These are phyloP conservation scores for Nineta flava DNA, from an alignment of 2,888 invertebrate genomes.

Conservation along the genomic window DNA sequence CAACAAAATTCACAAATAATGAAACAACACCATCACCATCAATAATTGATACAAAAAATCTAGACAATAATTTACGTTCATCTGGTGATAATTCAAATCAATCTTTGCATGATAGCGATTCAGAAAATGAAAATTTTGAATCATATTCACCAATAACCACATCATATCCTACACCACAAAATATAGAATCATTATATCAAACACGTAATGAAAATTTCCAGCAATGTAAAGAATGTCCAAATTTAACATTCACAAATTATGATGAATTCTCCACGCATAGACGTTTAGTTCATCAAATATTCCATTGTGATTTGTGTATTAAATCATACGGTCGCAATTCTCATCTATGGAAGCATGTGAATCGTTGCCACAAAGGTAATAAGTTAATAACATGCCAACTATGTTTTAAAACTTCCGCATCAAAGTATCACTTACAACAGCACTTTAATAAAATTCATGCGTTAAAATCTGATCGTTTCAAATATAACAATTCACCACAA, in stretches of 20 bases:
- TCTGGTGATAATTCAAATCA: background rate
- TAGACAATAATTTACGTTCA: background rate
- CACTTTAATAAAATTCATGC: conserved; percentile 37
- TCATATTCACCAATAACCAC: background rate
- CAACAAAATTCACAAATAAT: too few species aligned
- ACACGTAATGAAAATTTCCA: background rate
- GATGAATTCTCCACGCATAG: conserved; percentile 36
- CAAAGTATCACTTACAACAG: conserved; percentile 36
- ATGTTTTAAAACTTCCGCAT: conserved; percentile 40
- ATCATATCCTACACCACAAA: background rate
- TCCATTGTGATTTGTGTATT: conserved; percentile 41
- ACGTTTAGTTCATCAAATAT: conserved; percentile 33
- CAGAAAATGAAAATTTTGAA: background rate
- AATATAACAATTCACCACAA: conserved; percentile 12
- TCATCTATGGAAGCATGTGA: conserved; percentile 44
- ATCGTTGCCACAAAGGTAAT: conserved; percentile 32
- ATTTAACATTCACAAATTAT: conserved; percentile 26
- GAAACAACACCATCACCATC: too few species aligned
- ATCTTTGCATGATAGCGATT: background rate
- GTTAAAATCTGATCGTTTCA: conserved; percentile 22
- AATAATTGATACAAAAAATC: too few species aligned
- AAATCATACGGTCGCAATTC: conserved; percentile 43
- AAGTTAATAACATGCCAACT: conserved; percentile 40
- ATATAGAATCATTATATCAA: background rate
- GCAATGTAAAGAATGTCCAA: conserved; percentile 9